Conservation (phyloP, 2,113 vertebrate species). For the Dolichallabes microphthalmus region DNA sequence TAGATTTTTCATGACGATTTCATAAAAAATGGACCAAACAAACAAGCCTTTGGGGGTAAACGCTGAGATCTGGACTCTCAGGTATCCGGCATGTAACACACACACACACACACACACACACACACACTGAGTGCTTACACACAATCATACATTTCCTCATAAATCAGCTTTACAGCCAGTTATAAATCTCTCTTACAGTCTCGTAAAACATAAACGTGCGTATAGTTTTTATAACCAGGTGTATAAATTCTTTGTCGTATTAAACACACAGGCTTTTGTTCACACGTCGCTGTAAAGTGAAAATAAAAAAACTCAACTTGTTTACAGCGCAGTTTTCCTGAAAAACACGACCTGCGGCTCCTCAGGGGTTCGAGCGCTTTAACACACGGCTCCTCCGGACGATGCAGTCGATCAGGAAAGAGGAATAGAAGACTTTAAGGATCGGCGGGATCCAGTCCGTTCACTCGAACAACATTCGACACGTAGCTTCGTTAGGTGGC, state of each 20-base stretch:
- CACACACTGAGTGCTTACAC: too few species aligned
- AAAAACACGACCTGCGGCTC: background rate
- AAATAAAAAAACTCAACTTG: background rate
- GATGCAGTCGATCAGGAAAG: too few species aligned
- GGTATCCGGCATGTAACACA: background rate
- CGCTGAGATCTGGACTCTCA: background rate
- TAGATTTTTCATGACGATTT: too few species aligned
- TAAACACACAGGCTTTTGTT: background rate
- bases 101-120: background rate
- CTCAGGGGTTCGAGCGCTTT: background rate
- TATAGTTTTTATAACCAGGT: background rate
- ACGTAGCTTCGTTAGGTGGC: background rate
- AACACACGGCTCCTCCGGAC: background rate
- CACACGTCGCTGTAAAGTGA: background rate
- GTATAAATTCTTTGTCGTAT: background rate
- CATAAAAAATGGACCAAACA: background rate
- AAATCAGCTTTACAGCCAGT: conserved; percentile 3
- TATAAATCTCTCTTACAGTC: conserved; percentile 21
- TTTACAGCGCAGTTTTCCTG: background rate
- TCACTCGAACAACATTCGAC: background rate
- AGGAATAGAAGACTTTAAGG: background rate
- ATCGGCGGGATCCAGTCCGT: background rate
- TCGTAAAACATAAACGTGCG: conserved; percentile 25
- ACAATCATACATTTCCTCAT: background rate
- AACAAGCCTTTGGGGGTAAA: background rate